Conservation (phyloP, 2,113 vertebrate species). For the Eublepharis macularius region DNA sequence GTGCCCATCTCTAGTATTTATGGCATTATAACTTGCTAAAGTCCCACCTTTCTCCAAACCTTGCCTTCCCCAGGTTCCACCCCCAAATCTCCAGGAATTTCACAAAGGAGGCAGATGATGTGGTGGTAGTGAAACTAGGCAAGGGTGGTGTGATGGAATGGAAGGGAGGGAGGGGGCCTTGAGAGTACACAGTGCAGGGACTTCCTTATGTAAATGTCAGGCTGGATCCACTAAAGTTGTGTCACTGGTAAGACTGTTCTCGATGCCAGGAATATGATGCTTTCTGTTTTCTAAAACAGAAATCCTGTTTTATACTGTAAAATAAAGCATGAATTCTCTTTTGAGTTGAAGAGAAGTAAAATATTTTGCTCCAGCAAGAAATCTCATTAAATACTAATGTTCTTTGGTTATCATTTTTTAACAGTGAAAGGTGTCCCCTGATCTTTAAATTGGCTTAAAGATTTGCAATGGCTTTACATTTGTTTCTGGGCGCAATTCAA, state of each 20-base stretch:
- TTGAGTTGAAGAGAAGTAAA: slow-evolving; percentile 25
- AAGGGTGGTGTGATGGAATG: too few relatives aligned
- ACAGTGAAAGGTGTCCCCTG: slow-evolving; percentile 27
- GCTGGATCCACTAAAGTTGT: not conserved
- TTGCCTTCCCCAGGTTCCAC: too few relatives aligned
- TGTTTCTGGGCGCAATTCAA: too few relatives aligned
- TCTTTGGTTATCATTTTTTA: slow-evolving; percentile 56
- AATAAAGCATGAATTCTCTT: slow-evolving; percentile 38
- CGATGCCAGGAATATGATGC: not conserved
- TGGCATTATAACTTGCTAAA: too few relatives aligned
- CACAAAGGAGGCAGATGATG: too few relatives aligned
- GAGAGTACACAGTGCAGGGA: not conserved
- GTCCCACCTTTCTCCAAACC: too few relatives aligned
- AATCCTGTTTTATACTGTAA: not conserved
- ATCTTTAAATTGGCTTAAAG: slow-evolving; percentile 47
- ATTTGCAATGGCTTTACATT: too few relatives aligned
- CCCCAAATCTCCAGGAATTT: too few relatives aligned
- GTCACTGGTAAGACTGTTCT: not conserved
- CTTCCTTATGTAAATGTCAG: not conserved
- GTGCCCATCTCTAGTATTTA: too few relatives aligned
- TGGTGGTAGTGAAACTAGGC: too few relatives aligned
- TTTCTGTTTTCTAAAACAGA: not conserved
- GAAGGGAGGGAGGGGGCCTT: too few relatives aligned
- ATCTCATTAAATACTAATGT: slow-evolving; percentile 48
- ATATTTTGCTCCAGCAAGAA: slow-evolving; percentile 36